These are phyloP conservation scores for Seriola rivoliana DNA, from an alignment of 2,113 vertebrate species.

Conservation along the genomic window DNA sequence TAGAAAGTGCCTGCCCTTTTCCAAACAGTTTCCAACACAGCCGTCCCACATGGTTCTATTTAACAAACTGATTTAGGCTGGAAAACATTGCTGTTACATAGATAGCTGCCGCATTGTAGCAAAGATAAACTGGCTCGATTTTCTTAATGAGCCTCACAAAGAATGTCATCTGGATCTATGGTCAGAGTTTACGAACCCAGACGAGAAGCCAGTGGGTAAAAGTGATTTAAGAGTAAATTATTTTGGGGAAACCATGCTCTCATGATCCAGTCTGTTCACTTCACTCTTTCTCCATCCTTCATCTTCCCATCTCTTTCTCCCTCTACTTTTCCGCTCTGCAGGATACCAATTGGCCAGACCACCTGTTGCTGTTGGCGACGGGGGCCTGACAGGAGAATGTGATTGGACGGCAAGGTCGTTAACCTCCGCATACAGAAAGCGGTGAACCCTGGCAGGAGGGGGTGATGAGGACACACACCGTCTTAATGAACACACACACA, in stretches of 20 bases:
- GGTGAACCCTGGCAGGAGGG: constrained; percentile 74
- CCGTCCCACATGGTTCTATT: no score
- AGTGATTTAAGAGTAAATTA: constrained; percentile 52
- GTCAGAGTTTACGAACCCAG: constrained; percentile 35
- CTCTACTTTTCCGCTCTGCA: constrained; percentile 74
- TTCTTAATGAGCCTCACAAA: constrained; percentile 19
- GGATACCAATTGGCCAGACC: constrained; percentile 80
- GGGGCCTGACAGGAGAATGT: constrained; percentile 80
- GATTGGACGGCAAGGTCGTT: constrained; percentile 80
- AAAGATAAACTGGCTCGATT: constrained; percentile 17
- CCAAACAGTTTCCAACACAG: no score
- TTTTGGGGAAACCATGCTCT: constrained; percentile 46
- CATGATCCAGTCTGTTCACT: constrained; percentile 50
- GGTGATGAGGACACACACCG: constrained; percentile 67
- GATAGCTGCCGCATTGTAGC: not conserved
- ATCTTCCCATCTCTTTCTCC: constrained; percentile 58
- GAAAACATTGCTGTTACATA: not conserved
- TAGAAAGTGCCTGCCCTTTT: no score
- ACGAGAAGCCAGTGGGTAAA: constrained; percentile 16
- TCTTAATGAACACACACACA: constrained; percentile 64
- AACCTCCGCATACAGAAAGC: constrained; percentile 76
- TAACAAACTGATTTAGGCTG: not conserved
- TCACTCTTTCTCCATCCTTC: constrained; percentile 60
- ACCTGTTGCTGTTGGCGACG: constrained; percentile 83
- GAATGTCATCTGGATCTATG: constrained; percentile 9